Evolutionary conservation across 2,888 invertebrate genomes (phyloP), one percentile per base, ranked within the genome.

Genomic region (Eledona agricola): DNA sequence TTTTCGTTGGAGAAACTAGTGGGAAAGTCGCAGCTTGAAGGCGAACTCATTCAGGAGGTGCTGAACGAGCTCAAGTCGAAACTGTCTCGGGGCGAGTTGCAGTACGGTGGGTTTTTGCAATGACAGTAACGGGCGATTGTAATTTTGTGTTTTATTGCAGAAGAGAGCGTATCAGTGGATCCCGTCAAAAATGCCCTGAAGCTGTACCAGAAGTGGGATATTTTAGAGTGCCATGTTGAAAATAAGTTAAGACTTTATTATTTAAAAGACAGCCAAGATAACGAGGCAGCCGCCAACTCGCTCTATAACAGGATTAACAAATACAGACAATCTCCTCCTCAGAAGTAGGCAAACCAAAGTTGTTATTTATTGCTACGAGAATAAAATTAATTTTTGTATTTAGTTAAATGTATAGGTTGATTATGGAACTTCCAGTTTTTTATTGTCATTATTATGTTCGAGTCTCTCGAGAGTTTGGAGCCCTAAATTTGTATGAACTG

Each of bases 101-200:
- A 72, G 35, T 89, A 85, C 72, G 86, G 89, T 89, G 55, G 59
- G 60, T 17, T 13, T 16, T 37, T 13, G 23, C n/a, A n/a, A n/a
- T n/a, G n/a, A n/a, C n/a, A n/a, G n/a, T 7, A 15, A 37, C 17
- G 25, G 10, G 5, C 4, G 12, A 4, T 37, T 28, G 10, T 23
- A 19, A 22, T 28, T n/a, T 54, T 42, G 32, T 26, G 7, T 43
- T 57, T 53, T 56, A 59, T 76, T 78, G 1, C 77, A 95, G 95
- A 88, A 60, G 95, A 96, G 77, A 90, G 93, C 67, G 84, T 93
- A 35, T 90, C 92, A 3, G 86, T 90, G 4, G 94, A 95, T 73
- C 88, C 91, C 0, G 84, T 96, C 37, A 87, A 87, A 69, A 94
- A 93, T 76, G 90, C 92, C 40, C 75, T 93, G 15, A 89, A 90